Percentiles rank a stretch among this genome's conserved stretches.
Conservation (phyloP, 2,113 vertebrate genomes). For the Diglossa brunneiventris region DNA sequence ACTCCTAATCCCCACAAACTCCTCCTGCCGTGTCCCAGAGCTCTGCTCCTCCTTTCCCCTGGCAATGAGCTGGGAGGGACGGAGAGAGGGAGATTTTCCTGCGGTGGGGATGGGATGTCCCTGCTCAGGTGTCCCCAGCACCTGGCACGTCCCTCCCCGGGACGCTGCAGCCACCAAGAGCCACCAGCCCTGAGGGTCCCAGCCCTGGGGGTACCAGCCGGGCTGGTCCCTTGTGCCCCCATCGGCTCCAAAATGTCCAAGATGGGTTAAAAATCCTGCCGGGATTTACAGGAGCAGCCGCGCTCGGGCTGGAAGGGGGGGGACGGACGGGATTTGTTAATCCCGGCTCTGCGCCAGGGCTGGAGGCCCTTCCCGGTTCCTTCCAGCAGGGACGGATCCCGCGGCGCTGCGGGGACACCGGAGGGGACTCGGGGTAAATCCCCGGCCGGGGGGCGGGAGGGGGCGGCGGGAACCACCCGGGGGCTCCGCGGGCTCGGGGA, state of each 20-base stretch:
- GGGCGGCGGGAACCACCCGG: not conserved
- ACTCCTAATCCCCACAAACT: not conserved
- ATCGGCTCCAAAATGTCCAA: fast-evolving
- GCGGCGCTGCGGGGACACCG: not conserved
- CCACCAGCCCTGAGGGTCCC: not conserved
- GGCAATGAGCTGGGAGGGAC: too few relatives aligned
- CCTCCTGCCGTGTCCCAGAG: fast-evolving
- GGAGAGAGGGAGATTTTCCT: not conserved
- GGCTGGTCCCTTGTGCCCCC: fast-evolving
- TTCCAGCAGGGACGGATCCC: not conserved
- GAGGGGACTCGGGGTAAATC: not conserved
- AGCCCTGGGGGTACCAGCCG: not conserved
- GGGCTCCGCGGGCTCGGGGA: too few relatives aligned
- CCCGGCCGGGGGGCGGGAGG: not conserved
- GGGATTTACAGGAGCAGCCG: not conserved
- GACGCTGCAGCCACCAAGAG: not conserved
- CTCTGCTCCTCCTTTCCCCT: fast-evolving
- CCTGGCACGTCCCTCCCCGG: fast-evolving
- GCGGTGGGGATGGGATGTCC: fast-evolving
- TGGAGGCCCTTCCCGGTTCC: not conserved
- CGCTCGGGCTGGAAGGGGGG: not conserved
- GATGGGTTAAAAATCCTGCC: not conserved
- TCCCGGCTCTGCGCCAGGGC: not conserved
- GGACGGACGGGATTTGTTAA: too few relatives aligned
- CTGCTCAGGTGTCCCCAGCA: fast-evolving